Conservation (phyloP, 2,113 vertebrate species). For the Rhipidura dahli region DNA sequence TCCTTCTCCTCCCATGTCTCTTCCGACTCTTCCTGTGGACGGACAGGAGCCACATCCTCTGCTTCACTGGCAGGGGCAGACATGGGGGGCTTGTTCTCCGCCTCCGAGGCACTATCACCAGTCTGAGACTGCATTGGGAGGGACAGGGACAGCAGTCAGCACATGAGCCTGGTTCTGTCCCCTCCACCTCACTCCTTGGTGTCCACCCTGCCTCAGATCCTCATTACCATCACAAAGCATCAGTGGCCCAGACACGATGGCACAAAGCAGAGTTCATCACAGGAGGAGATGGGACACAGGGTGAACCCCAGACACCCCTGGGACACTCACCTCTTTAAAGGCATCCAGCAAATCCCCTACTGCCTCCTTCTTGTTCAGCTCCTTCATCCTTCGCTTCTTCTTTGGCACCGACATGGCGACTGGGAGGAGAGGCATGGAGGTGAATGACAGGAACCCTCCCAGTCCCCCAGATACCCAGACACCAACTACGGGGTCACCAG, state of each 20-base stretch:
- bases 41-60: conserved; percentile 51
- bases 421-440: neutral
- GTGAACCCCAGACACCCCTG: accelerated
- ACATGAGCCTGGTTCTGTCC: accelerated
- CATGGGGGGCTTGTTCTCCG: conserved; percentile 63
- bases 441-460: neutral
- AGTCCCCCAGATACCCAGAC: accelerated
- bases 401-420: conserved; percentile 93
- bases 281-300: neutral
- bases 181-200: neutral
- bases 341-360: conserved; percentile 94
- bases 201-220: neutral
- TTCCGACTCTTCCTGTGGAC: conserved; percentile 80
- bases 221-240: conserved; percentile 45
- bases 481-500: neutral
- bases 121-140: conserved; percentile 11
- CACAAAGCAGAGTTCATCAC: conserved; percentile 40
- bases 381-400: conserved; percentile 95
- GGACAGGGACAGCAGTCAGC: neutral
- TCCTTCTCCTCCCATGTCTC: conserved; percentile 97
- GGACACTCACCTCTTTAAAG: conserved; percentile 89
- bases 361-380: conserved; percentile 93
- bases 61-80: conserved; percentile 45
- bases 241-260: conserved; percentile 57
- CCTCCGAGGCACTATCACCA: conserved; percentile 68